phyloP scores from a whole-genome alignment of 2,888 invertebrate species.

The Panopea generosa region DNA sequence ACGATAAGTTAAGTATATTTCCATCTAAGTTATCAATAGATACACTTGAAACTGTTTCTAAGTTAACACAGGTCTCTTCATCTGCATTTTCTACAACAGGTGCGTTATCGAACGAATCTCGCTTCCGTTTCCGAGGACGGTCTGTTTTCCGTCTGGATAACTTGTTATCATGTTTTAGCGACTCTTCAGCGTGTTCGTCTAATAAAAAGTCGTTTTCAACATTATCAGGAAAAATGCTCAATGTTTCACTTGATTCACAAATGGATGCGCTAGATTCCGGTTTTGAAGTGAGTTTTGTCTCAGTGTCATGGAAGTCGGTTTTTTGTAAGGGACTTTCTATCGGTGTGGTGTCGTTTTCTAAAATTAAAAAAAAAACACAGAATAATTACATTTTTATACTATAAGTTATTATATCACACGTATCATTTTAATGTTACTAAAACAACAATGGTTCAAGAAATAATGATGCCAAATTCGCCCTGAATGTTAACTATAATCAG shows the following conservation, averaged over 20 bases:
- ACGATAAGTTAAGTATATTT: constrained; percentile 25
- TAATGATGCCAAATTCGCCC: too few species aligned
- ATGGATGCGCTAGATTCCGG: too few species aligned
- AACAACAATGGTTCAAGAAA: too few species aligned
- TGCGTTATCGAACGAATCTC: constrained; percentile 63
- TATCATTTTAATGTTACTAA: too few species aligned
- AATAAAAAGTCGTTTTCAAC: constrained; percentile 34
- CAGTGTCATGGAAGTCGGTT: too few species aligned
- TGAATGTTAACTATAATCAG: too few species aligned
- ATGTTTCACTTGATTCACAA: background rate
- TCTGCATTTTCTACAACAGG: background rate
- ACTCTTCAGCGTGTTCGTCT: constrained; percentile 43
- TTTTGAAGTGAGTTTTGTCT: too few species aligned
- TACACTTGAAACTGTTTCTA: background rate
- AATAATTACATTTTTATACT: too few species aligned
- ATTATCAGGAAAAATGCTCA: constrained; percentile 18
- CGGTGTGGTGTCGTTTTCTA: background rate
- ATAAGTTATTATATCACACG: too few species aligned
- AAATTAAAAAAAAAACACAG: too few species aligned
- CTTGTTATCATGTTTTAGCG: constrained; percentile 72
- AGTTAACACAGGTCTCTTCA: background rate
- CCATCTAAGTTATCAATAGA: constrained; percentile 21
- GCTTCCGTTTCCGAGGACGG: constrained; percentile 80
- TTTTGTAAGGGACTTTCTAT: background rate
- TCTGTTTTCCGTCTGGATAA: constrained; percentile 84